phyloP scores from a whole-genome alignment of 92 coral and sea anemone genomes.

The Galaxea fascicularis region DNA sequence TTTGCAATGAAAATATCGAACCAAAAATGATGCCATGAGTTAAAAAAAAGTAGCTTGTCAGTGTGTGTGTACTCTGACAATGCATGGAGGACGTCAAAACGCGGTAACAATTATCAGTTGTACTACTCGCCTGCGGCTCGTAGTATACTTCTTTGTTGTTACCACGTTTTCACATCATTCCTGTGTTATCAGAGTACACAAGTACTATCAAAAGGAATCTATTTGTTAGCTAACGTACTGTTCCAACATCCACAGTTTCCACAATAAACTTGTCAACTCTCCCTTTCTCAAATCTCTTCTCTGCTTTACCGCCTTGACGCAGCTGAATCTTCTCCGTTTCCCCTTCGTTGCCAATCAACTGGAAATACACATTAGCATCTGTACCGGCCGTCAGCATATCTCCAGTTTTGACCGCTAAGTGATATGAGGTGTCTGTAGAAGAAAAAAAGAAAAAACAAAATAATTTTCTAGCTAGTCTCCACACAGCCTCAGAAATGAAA shows the following conservation, averaged over 20 bases:
- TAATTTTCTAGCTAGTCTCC: not conserved
- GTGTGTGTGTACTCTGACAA: no score
- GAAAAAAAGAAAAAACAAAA: not conserved
- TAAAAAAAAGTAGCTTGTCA: no score
- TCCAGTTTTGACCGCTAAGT: conserved; percentile 94
- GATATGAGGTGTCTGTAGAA: conserved; percentile 86
- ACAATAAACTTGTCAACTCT: conserved; percentile 97
- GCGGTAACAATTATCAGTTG: no score
- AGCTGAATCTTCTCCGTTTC: conserved; percentile 97
- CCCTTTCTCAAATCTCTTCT: conserved; percentile 96
- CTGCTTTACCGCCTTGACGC: conserved; percentile 98
- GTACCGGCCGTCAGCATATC: conserved; percentile 95
- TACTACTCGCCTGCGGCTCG: no score
- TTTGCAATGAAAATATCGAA: no score
- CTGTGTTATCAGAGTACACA: no score
- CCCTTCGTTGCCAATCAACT: conserved; percentile 91
- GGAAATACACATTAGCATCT: conserved; percentile 97
- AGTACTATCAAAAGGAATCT: no score
- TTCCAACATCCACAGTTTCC: conserved; percentile 98
- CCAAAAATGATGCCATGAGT: no score
- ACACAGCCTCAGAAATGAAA: not conserved
- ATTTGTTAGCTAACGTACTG: no score
- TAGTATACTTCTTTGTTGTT: no score
- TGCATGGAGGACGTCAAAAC: no score
- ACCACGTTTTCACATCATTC: no score